phyloP scores from a whole-genome alignment of 2,797 vertebrate genomes.

The Tinamus major region DNA sequence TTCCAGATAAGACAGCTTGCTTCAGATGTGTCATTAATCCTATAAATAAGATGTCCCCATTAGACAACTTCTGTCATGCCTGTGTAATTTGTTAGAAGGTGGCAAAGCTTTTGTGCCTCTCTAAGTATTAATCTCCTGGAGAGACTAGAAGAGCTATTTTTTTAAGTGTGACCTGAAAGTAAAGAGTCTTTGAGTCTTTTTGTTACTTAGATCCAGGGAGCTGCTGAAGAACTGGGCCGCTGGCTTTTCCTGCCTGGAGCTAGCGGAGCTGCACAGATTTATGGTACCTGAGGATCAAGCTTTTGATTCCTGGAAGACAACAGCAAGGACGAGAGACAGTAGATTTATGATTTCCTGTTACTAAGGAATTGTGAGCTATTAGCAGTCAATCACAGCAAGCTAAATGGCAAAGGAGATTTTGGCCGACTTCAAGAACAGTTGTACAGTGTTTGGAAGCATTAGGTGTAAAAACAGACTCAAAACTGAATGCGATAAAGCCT shows the following conservation, averaged over 20 bases:
- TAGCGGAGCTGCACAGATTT: background rate
- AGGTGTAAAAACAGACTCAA: background rate
- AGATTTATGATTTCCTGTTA: background rate
- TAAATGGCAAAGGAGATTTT: background rate
- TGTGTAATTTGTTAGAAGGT: background rate
- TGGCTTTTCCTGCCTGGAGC: background rate
- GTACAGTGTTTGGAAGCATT: rapidly evolving
- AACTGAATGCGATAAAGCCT: background rate
- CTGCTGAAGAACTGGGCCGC: background rate
- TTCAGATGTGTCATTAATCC: background rate
- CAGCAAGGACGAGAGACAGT: background rate
- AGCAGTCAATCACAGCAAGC: background rate
- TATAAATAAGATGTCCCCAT: background rate
- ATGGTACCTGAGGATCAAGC: background rate
- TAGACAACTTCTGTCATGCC: background rate
- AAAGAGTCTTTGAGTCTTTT: background rate
- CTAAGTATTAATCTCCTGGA: background rate
- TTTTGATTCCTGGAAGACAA: background rate
- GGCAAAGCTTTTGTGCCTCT: background rate
- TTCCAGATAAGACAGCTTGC: background rate
- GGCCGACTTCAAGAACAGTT: background rate
- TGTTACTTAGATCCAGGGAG: background rate
- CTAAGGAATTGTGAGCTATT: background rate
- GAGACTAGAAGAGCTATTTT: background rate
- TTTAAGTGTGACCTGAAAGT: background rate